These are phyloP conservation scores for Pseudorhombus dupliciocellatus DNA, from an alignment of 2,113 vertebrate genomes.

Conservation along the genomic window DNA sequence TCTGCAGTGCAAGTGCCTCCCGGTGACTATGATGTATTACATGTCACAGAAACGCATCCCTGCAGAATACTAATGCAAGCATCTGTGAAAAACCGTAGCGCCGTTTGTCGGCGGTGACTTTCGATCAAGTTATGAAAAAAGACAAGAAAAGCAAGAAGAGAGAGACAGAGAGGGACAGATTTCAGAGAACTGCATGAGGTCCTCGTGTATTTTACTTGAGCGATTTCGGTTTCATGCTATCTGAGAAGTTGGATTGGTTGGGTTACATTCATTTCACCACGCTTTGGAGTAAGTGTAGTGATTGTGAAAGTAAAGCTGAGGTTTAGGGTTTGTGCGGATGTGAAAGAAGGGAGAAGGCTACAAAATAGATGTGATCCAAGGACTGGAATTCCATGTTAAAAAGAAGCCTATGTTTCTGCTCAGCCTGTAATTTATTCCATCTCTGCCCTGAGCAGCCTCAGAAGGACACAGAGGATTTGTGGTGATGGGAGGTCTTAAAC, in stretches of 20 bases:
- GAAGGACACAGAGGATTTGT: constrained; percentile 72
- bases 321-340: constrained; percentile 27
- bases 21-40: constrained; percentile 81
- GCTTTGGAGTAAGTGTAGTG: constrained; percentile 43
- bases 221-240: constrained; percentile 34
- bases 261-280: constrained; percentile 55
- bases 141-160: neutral
- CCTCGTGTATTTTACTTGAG: constrained; percentile 42
- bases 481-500: constrained; percentile 71
- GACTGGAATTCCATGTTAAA: constrained; percentile 42
- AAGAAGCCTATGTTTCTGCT: constrained; percentile 31
- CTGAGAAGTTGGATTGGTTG: constrained; percentile 26
- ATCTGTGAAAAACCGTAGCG: constrained; percentile 68
- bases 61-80: constrained; percentile 78
- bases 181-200: constrained; percentile 33
- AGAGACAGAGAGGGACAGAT: neutral
- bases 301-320: constrained; percentile 37
- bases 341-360: constrained; percentile 24
- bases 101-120: constrained; percentile 60
- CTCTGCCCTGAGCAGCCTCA: constrained; percentile 29
- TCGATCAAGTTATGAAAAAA: constrained; percentile 46
- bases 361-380: constrained; percentile 53
- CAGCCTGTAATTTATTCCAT: constrained; percentile 62
- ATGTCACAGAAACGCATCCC: constrained; percentile 73
- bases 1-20: constrained; percentile 71